These are phyloP conservation scores for Dromiciops gliroides DNA, from an alignment of 2,113 vertebrate species.

Conservation along the genomic window DNA sequence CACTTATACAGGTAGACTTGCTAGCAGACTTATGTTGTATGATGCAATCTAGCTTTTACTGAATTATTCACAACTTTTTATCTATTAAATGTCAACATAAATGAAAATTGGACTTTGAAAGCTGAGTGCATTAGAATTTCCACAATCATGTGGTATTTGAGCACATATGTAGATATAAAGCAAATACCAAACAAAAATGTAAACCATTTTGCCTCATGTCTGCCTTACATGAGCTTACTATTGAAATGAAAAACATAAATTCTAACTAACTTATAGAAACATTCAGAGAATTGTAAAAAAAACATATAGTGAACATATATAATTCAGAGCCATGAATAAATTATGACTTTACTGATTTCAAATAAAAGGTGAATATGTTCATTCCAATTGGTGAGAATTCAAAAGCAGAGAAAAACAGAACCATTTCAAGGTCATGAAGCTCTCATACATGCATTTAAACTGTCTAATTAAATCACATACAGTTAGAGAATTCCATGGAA, in stretches of 20 bases:
- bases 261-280: neutral
- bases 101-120: neutral
- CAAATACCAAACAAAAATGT: neutral
- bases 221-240: neutral
- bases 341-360: neutral
- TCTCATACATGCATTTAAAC: neutral
- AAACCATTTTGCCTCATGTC: neutral
- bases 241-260: neutral
- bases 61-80: slow-evolving; percentile 9
- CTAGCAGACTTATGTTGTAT: neutral
- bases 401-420: neutral
- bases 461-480: neutral
- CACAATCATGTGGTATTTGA: neutral
- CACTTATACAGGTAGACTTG: neutral
- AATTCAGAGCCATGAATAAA: neutral
- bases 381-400: slow-evolving; percentile 8
- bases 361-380: neutral
- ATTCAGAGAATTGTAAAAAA: neutral
- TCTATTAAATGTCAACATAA: neutral
- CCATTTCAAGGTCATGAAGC: neutral
- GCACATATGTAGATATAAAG: slow-evolving; percentile 8
- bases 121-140: neutral
- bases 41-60: neutral
- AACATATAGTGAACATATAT: neutral
- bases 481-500: neutral